Evolutionary conservation across 2,113 vertebrate species (phyloP), one percentile per base, ranked within the genome.

Genomic region (Onychostoma macrolepis): DNA sequence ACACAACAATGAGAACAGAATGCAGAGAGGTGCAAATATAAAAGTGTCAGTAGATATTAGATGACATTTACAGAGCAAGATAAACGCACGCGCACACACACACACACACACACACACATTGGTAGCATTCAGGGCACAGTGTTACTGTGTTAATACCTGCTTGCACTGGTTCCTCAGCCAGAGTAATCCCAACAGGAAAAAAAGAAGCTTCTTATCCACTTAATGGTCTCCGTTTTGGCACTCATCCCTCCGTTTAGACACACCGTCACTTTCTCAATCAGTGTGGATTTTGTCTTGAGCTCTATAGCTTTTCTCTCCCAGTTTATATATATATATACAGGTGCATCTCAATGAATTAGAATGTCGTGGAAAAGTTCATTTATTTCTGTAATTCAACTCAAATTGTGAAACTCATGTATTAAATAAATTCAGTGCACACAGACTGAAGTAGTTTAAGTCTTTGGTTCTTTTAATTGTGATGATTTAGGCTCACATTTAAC

Each of bases 61-160:
- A 61, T 61, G 56, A 69, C 56, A 61, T 33, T 69, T 30, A 69
- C 28, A 69, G 28, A 69, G 28, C 15, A 17, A 69, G 12, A 33
- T 63, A 33, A 48, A 53, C 58, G 30, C 30, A 2, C 48, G 4
- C 50, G 33, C 30, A 36, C 76, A 71, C 77, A 74, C 63, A 72
- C 4, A 71, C 33, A 21, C 36, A n/a, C 33, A 50, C 41, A 61
- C 28, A 45, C 63, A 72, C 85, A 76, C 65, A 74, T 15, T 21
- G 45, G 33, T 53, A 77, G 69, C 53, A 21, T 63, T 72, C 48
- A 79, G 75, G 61, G 45, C 53, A 61, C 53, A 69, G 4, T 91
- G 92, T 93, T 92, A 92, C 88, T 91, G 90, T 90, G 90, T 86
- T 93, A 92, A 93, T 92, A 88, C 91, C 90, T 89, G 78, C 91